These are phyloP conservation scores for Hypothenemus hampei DNA, from an alignment of 1,140 invertebrate genomes.

Conservation along the genomic window DNA sequence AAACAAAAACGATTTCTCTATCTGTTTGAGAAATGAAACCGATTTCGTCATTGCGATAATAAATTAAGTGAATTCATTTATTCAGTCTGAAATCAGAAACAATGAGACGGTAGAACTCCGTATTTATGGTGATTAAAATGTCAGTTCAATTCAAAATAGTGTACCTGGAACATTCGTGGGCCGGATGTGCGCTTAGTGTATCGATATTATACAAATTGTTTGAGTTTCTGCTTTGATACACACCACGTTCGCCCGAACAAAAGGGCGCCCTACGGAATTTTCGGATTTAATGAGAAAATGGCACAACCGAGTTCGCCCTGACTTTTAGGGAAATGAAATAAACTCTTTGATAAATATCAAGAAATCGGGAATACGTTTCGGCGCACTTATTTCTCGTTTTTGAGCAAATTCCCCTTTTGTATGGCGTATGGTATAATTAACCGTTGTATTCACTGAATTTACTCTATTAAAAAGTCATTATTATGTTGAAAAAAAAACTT, in stretches of 20 bases:
- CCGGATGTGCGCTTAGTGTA: constrained; percentile 8
- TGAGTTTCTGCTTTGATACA: constrained; percentile 14
- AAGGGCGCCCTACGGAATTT: constrained; percentile 4
- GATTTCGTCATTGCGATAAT: too few relatives aligned
- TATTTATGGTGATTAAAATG: constrained; percentile 9
- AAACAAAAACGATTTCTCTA: too few relatives aligned
- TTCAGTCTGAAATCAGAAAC: background rate
- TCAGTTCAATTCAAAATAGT: constrained; percentile 1
- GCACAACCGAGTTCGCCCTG: background rate
- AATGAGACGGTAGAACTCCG: background rate
- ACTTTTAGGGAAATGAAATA: background rate
- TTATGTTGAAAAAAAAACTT: too few relatives aligned
- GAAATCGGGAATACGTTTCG: too few relatives aligned
- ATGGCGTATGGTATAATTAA: too few relatives aligned
- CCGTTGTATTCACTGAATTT: too few relatives aligned
- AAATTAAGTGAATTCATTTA: too few relatives aligned
- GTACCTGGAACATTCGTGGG: constrained; percentile 2
- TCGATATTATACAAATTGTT: constrained; percentile 15
- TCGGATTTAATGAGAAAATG: constrained; percentile 14
- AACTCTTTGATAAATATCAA: too few relatives aligned
- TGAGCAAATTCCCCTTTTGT: too few relatives aligned
- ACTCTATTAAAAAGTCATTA: too few relatives aligned
- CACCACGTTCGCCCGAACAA: constrained; percentile 6
- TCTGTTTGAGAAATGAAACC: too few relatives aligned
- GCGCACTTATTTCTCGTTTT: too few relatives aligned